Evolutionary conservation across 2,797 vertebrate species (phyloP).

Genomic region (Melanotaenia boesemani): DNA sequence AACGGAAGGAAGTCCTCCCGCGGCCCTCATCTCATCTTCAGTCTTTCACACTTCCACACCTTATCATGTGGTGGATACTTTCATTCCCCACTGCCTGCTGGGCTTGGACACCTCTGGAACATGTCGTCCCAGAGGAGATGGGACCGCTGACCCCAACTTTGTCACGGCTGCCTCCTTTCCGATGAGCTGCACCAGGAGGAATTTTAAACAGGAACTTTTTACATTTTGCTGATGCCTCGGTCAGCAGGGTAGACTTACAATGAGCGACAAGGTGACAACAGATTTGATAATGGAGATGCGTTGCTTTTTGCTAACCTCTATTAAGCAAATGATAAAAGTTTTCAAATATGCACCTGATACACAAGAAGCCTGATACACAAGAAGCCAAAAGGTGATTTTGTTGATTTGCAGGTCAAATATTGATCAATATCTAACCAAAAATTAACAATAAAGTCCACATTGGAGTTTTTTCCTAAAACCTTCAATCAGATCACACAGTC

Average conservation of each 20-base stretch:
- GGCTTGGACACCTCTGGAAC: slow-evolving; percentile 5
- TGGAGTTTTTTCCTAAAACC: background rate
- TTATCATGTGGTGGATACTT: slow-evolving; percentile 3
- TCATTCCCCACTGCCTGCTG: slow-evolving; percentile 15
- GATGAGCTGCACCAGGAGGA: slow-evolving; percentile 25
- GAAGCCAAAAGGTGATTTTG: background rate
- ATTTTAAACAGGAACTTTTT: slow-evolving; percentile 57
- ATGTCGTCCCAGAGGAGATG: slow-evolving; percentile 32
- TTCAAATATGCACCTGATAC: slow-evolving; percentile 6
- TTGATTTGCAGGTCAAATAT: slow-evolving; percentile 26
- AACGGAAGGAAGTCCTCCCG: background rate
- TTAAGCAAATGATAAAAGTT: background rate
- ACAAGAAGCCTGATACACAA: slow-evolving; percentile 1
- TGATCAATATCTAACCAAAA: background rate
- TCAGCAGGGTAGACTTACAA: slow-evolving; percentile 37
- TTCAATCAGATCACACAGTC: background rate
- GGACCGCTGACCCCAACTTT: slow-evolving; percentile 40
- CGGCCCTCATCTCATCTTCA: slow-evolving; percentile 15
- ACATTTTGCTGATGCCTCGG: slow-evolving; percentile 55
- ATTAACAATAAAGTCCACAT: background rate
- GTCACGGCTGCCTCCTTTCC: slow-evolving; percentile 1
- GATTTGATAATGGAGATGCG: background rate
- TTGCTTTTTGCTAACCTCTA: background rate
- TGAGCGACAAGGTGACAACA: slow-evolving; percentile 36
- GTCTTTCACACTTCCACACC: slow-evolving; percentile 23